These are phyloP conservation scores for Agriopis aurantiaria DNA, from an alignment of 2,888 invertebrate species.

Conservation along the genomic window DNA sequence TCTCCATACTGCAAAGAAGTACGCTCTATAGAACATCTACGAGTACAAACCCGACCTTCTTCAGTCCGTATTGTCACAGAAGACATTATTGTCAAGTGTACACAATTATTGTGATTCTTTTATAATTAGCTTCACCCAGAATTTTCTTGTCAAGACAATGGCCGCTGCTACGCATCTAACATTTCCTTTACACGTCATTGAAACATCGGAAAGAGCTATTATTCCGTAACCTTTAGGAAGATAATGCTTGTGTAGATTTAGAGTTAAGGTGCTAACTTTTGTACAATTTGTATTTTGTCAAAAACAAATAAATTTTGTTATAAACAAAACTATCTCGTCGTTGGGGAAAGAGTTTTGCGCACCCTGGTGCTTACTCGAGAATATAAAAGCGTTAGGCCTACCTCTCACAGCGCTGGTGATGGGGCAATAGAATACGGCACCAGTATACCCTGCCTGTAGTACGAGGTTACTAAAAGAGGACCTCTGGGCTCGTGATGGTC, in stretches of 20 bases:
- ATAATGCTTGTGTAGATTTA: conserved; percentile 24
- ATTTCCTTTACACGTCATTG: conserved; percentile 33
- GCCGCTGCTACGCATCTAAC: conserved; percentile 23
- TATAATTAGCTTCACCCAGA: conserved; percentile 31
- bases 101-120: conserved; percentile 26
- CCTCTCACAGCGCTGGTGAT: too few relatives aligned
- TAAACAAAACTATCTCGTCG: too few relatives aligned
- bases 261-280: not conserved
- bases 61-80: conserved; percentile 1
- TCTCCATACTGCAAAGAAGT: too few relatives aligned
- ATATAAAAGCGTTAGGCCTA: too few relatives aligned
- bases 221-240: conserved; percentile 30
- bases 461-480: too few relatives aligned
- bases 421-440: too few relatives aligned
- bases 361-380: too few relatives aligned
- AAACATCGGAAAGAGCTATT: conserved; percentile 35
- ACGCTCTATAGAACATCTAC: not conserved
- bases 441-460: too few relatives aligned
- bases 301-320: not conserved
- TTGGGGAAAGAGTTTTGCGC: too few relatives aligned
- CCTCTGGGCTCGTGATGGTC: too few relatives aligned
- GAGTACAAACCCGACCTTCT: conserved; percentile 8
- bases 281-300: not conserved
- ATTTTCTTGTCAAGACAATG: conserved; percentile 30
- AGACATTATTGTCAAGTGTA: conserved; percentile 15